Evolutionary conservation across 1,140 invertebrate genomes (phyloP).

Genomic region (Epicauta chinensis): DNA sequence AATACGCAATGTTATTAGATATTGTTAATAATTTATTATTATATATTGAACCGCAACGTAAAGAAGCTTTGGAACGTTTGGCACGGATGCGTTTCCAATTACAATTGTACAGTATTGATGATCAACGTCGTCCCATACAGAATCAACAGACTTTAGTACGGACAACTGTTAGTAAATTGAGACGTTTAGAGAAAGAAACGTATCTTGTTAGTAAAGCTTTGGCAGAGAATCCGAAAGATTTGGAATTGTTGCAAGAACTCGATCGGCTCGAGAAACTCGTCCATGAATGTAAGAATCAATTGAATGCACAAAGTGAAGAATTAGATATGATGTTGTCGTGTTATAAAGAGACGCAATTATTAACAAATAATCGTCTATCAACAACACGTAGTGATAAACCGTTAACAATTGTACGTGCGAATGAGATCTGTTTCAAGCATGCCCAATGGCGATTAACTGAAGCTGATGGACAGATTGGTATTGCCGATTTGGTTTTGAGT

Average conservation of each 20-base stretch:
- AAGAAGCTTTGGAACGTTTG: constrained; percentile 81
- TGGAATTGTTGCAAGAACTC: constrained; percentile 58
- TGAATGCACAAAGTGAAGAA: constrained; percentile 83
- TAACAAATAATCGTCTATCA: constrained; percentile 52
- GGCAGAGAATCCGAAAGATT: constrained; percentile 61
- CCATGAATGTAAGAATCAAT: constrained; percentile 83
- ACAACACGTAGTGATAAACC: constrained; percentile 53
- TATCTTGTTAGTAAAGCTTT: constrained; percentile 80
- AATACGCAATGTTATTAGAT: constrained; percentile 94
- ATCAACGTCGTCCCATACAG: constrained; percentile 87
- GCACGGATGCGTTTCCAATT: constrained; percentile 90
- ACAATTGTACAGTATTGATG: constrained; percentile 81
- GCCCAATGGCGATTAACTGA: constrained; percentile 98
- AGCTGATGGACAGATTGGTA: constrained; percentile 93
- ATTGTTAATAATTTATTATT: constrained; percentile 95
- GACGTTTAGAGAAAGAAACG: constrained; percentile 83
- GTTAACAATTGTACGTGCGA: constrained; percentile 74
- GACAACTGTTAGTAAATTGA: constrained; percentile 71
- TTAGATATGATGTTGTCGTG: constrained; percentile 85
- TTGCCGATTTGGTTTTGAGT: constrained; percentile 90
- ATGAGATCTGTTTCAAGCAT: constrained; percentile 98
- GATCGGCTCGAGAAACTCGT: constrained; percentile 68
- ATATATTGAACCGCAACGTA: constrained; percentile 93
- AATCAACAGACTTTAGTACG: constrained; percentile 81
- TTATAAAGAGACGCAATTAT: constrained; percentile 78